Evolutionary conservation across 2,113 vertebrate species (phyloP).

Genomic region (Indicator indicator): DNA sequence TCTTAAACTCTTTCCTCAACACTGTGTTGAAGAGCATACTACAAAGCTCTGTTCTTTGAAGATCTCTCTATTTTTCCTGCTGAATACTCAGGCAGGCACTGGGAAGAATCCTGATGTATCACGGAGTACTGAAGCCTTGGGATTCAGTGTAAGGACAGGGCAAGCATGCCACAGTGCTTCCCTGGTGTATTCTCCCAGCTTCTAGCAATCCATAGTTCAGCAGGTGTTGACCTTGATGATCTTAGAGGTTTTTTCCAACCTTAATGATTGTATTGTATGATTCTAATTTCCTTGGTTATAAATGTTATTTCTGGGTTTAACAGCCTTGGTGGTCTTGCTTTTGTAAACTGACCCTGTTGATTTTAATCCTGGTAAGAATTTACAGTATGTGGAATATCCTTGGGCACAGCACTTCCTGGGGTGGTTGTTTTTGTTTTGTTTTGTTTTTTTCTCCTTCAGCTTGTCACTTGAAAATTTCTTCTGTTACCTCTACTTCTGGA

Average conservation of each 20-base stretch:
- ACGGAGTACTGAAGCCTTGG: neutral
- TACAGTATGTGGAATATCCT: neutral
- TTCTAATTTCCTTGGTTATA: neutral
- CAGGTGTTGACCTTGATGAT: too few species aligned
- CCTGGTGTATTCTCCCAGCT: neutral
- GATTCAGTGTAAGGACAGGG: neutral
- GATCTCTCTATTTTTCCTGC: neutral
- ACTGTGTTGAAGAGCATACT: neutral
- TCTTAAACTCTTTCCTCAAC: neutral
- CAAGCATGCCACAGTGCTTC: neutral
- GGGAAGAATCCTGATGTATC: neutral
- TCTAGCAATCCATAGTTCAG: neutral
- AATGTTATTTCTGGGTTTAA: neutral
- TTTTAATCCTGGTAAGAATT: neutral
- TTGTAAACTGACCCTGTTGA: neutral
- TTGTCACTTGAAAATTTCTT: neutral
- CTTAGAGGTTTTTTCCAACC: too few species aligned
- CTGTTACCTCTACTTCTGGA: neutral
- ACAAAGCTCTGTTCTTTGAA: neutral
- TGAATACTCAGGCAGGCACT: neutral
- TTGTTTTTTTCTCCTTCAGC: neutral
- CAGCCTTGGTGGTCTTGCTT: neutral
- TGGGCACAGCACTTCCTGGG: neutral
- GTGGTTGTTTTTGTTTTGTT: too few species aligned
- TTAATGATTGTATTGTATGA: too few species aligned